A percentile compares a stretch with the other conserved stretches of the same genome.
phyloP scores from a whole-genome alignment of 2,797 vertebrate genomes.

The Psittacula echo region DNA sequence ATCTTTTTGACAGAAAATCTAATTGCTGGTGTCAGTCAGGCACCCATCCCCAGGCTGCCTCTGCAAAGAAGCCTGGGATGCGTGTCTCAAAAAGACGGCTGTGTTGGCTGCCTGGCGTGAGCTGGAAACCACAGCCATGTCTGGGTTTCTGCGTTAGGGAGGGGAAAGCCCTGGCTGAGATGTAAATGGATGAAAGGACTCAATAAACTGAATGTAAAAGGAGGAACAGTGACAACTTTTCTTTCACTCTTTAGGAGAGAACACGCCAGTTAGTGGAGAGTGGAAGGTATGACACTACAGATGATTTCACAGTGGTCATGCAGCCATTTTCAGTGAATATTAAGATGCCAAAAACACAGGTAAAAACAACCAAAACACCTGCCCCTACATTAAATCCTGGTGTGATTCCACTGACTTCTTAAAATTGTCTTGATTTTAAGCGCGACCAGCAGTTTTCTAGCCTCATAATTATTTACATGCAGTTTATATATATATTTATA shows the following conservation, averaged over 20 bases:
- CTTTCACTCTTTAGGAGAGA: slow-evolving; percentile 57
- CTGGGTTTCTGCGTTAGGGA: background rate
- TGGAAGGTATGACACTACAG: slow-evolving; percentile 74
- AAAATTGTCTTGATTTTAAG: background rate
- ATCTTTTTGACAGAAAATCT: background rate
- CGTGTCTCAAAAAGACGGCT: accelerated
- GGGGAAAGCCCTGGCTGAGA: background rate
- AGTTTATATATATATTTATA: background rate
- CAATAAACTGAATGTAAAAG: background rate
- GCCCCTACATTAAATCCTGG: background rate
- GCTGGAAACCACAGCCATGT: accelerated
- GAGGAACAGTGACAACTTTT: background rate
- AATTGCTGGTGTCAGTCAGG: background rate
- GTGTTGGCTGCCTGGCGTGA: background rate
- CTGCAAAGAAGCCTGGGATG: background rate
- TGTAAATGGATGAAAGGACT: background rate
- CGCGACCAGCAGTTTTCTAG: background rate
- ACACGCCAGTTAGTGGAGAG: slow-evolving; percentile 71
- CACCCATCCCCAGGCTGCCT: background rate
- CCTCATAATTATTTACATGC: background rate
- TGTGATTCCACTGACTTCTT: background rate
- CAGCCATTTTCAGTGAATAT: slow-evolving; percentile 74
- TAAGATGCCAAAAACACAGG: slow-evolving; percentile 71
- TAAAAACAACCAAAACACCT: slow-evolving; percentile 27
- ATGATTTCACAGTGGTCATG: slow-evolving; percentile 81